Percentiles rank a stretch among this genome's conserved stretches.
Evolutionary conservation across 2,113 vertebrate genomes (phyloP).

Genomic region (Peromyscus californicus): DNA sequence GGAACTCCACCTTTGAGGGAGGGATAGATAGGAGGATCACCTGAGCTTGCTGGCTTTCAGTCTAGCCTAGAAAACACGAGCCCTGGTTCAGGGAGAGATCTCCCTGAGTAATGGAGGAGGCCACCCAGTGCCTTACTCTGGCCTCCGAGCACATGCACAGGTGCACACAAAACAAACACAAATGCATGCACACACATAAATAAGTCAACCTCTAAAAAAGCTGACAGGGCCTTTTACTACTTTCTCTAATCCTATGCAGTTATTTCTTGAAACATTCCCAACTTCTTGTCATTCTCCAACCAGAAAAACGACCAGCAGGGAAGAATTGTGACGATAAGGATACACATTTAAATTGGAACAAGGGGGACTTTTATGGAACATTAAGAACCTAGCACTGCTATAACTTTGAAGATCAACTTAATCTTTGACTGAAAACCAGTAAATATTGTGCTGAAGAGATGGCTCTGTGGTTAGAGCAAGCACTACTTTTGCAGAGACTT

Average conservation of each 20-base stretch:
- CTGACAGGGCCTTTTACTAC: background rate
- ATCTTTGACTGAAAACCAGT: background rate
- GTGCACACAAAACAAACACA: background rate
- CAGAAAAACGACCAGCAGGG: background rate
- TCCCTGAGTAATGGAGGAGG: background rate
- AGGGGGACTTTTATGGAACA: background rate
- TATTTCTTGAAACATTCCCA: conserved; percentile 1
- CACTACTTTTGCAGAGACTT: background rate
- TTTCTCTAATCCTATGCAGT: background rate
- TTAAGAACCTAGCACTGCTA: background rate
- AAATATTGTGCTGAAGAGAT: background rate
- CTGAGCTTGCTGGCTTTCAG: background rate
- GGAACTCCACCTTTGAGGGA: background rate
- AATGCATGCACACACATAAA: background rate
- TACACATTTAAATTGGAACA: background rate
- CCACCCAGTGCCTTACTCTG: background rate
- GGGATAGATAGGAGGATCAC: background rate
- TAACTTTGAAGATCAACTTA: background rate
- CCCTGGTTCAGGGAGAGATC: background rate
- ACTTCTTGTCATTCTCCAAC: background rate
- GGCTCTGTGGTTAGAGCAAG: background rate
- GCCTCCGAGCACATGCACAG: background rate
- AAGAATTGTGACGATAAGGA: background rate
- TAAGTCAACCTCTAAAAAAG: background rate
- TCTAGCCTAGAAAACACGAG: background rate